Evolutionary conservation across 2,888 invertebrate species (phyloP).

Genomic region (Rhorus exstirpatorius): DNA sequence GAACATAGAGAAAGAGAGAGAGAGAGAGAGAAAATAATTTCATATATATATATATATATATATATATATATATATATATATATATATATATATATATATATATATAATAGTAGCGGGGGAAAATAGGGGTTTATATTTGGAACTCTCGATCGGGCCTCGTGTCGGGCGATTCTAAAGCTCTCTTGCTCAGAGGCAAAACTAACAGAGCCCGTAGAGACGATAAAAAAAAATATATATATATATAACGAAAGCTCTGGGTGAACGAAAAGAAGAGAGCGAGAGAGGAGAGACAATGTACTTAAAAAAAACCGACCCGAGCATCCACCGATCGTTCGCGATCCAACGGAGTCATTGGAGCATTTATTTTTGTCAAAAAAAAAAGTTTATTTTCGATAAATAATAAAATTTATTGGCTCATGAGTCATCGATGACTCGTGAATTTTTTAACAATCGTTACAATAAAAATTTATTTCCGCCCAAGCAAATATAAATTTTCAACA

Average conservation of each 20-base stretch:
- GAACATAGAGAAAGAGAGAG: conserved; percentile 41
- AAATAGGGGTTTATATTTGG: conserved; percentile 82
- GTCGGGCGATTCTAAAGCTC: conserved; percentile 40
- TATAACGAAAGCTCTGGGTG: conserved; percentile 62
- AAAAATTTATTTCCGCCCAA: no score
- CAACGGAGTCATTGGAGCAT: conserved; percentile 42
- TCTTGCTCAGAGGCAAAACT: conserved; percentile 42
- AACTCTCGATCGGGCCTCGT: conserved; percentile 70
- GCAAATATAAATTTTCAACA: no score
- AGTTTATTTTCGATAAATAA: neutral
- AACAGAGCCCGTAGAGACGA: conserved; percentile 49
- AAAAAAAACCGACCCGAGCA: conserved; percentile 16
- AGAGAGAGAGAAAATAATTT: conserved; percentile 2
- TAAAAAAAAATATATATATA: conserved; percentile 48
- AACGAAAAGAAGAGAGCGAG: conserved; percentile 45
- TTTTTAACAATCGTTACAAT: no score
- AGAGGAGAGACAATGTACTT: conserved; percentile 50
- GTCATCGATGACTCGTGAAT: neutral
- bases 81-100: conserved; percentile 1
- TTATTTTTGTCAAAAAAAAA: conserved; percentile 25
- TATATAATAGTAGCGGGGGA: conserved; percentile 62
- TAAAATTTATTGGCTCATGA: neutral
- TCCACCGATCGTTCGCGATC: conserved; percentile 35
- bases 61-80: conserved; percentile 20
- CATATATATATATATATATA: conserved; percentile 13